Evolutionary conservation across 2,888 invertebrate species (phyloP), one percentile per base, ranked within the genome.

Genomic region (Rhodophaea formosa): DNA sequence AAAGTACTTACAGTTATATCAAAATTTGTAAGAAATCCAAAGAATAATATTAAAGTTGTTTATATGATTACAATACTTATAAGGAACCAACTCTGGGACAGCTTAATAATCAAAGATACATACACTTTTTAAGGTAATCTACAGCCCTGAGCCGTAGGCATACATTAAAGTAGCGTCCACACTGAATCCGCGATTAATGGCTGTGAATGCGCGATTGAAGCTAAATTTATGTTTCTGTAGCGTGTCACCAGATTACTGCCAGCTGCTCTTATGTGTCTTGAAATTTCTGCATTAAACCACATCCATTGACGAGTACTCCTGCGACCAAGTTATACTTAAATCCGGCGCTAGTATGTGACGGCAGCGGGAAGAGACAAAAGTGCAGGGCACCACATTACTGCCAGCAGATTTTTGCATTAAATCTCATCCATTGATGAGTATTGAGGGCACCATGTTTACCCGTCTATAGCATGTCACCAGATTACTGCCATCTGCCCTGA

Each of bases 181-280:
- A 84, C 84, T 78, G 80, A 83, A 84, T 79, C 84, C 82, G 79
- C 87, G 87, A 88, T 87, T 87, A 88, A 84, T 84, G 80, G 77
- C 83, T 81, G 77, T 75, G 82, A 79, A 79, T 77, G 75, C 68
- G 77, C 84, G 84, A 88, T 88, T 85, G 87, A 81, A 86, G 84
- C 84, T 84, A 87, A 88, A 90, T 88, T 87, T 89, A 89, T 86
- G 84, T 83, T 80, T 79, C 74, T 83, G 82, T 80, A 75, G 67
- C 76, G 71, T 77, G 83, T 82, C 88, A 78, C 72, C 75, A 77
- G 86, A 84, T 86, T 84, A 84, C 66, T 67, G 76, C 69, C 86
- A 83, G 80, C 82, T 84, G 86, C 77, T 77, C 75, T 80, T 75
- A 81, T 80, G 73, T 76, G 72, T 74, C 76, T 68, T 15, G 47